Evolutionary conservation across 1,140 invertebrate genomes (phyloP).

Genomic region (Hylyphantes graminicola): DNA sequence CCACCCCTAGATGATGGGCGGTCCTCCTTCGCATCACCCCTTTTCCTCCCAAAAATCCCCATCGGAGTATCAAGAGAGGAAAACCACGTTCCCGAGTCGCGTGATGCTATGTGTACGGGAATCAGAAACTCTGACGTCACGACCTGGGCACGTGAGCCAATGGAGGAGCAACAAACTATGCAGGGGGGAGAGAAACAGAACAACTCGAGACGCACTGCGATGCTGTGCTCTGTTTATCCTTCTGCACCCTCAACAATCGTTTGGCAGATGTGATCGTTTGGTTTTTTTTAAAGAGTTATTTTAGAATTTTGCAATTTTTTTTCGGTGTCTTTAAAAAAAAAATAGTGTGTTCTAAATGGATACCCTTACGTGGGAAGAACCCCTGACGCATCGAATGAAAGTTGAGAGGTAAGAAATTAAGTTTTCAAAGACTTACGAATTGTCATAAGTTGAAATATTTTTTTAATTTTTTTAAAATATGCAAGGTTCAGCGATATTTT

Average conservation of each 20-base stretch:
- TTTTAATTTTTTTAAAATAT: background rate
- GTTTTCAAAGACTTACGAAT: background rate
- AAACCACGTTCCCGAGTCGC: constrained; percentile 50
- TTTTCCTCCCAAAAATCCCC: background rate
- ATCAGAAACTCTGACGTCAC: constrained; percentile 38
- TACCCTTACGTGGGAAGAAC: constrained; percentile 48
- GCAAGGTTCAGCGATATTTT: no score
- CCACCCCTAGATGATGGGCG: no score
- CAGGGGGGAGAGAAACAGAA: constrained; percentile 23
- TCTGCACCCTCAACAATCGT: background rate
- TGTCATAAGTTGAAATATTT: background rate
- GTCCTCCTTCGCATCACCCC: background rate
- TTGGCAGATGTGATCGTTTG: no score
- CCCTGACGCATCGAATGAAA: constrained; percentile 46
- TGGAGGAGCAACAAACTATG: constrained; percentile 57
- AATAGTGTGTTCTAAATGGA: constrained; percentile 50
- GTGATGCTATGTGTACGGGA: constrained; percentile 51
- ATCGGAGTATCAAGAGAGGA: background rate
- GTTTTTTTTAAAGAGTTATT: no score
- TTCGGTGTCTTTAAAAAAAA: background rate
- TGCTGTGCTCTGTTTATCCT: background rate
- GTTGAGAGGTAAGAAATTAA: constrained; percentile 40
- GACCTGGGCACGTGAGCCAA: constrained; percentile 52
- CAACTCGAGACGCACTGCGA: constrained; percentile 38
- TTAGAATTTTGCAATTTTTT: no score